Evolutionary conservation across 1,140 invertebrate species (phyloP), one percentile per base, ranked within the genome.

Genomic region (Bombus breviceps): DNA sequence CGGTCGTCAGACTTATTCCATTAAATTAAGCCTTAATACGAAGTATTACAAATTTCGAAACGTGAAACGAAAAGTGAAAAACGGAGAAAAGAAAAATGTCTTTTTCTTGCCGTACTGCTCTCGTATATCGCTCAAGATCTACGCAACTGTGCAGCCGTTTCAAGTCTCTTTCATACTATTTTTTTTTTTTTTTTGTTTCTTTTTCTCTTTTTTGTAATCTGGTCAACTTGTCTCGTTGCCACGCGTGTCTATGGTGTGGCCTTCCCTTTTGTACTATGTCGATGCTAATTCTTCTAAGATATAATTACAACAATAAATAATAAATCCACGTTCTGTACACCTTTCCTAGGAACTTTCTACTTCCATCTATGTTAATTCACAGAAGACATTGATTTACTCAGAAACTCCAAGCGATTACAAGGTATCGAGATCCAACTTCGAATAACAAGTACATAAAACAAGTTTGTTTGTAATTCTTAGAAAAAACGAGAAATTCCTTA

Each of bases 321-420:
- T 73, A 43, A 73, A 73, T 78, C 81, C 81, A 18, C 74, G 57
- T 74, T 73, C 76, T 83, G 81, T 88, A 86, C 74, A 86, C 34
- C 34, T 75, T 62, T 12, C 53, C 87, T 86, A 88, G 87, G 88
- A 89, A 89, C 88, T 89, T 89, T 76, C 86, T 89, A 89, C 86
- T 68, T 77, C 39, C 71, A 37, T 77, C 86, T 89, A 88, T 43
- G 41, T 78, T 78, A 88, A 66, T 69, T 89, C 69, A 86, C 76
- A 86, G 86, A 86, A 89, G 86, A 89, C 86, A 89, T 88, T 76
- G 86, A 88, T 87, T 85, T 88, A 85, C 68, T 88, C 47, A 78
- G 37, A 80, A 62, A 71, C 28, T 86, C 71, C 59, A 89, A 86
- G 87, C 88, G 77, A 68, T 79, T 77, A 80, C n/a, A 57, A 86